Conservation (phyloP, 2,888 invertebrate species). For the Sceliomorpha sp. region DNA sequence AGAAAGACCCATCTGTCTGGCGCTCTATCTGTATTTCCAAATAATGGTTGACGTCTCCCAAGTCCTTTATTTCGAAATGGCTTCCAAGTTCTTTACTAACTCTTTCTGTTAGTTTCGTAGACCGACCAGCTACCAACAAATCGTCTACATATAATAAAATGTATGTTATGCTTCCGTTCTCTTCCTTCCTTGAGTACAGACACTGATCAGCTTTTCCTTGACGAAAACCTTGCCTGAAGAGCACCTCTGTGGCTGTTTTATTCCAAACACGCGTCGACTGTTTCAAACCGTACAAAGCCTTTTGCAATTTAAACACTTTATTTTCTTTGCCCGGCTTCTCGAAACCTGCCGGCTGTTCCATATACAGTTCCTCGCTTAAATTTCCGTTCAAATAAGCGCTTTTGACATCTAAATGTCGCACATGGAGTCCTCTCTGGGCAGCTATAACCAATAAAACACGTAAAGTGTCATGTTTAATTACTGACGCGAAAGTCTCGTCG, state of each 20-base stretch:
- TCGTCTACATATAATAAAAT: conserved; percentile 50
- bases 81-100: conserved; percentile 16
- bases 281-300: conserved; percentile 55
- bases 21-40: conserved; percentile 36
- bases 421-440: conserved; percentile 29
- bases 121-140: conserved; percentile 22
- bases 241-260: conserved; percentile 15
- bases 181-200: conserved; percentile 10
- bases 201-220: conserved; percentile 34
- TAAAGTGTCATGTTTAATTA: conserved; percentile 58
- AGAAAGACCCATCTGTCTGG: conserved; percentile 22
- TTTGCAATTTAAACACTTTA: conserved; percentile 47
- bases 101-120: conserved; percentile 9
- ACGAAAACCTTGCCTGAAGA: conserved; percentile 11
- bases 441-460: conserved; percentile 56
- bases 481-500: conserved; percentile 62
- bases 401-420: conserved; percentile 51
- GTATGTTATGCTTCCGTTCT: conserved; percentile 1
- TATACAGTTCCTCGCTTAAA: conserved; percentile 43
- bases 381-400: conserved; percentile 42
- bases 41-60: conserved; percentile 35
- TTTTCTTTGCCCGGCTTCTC: conserved; percentile 14
- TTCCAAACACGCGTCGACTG: conserved; percentile 46
- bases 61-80: conserved; percentile 38
- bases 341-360: conserved; percentile 54